phyloP scores from a whole-genome alignment of 2,113 vertebrate genomes.

The Ornithorhynchus anatinus region DNA sequence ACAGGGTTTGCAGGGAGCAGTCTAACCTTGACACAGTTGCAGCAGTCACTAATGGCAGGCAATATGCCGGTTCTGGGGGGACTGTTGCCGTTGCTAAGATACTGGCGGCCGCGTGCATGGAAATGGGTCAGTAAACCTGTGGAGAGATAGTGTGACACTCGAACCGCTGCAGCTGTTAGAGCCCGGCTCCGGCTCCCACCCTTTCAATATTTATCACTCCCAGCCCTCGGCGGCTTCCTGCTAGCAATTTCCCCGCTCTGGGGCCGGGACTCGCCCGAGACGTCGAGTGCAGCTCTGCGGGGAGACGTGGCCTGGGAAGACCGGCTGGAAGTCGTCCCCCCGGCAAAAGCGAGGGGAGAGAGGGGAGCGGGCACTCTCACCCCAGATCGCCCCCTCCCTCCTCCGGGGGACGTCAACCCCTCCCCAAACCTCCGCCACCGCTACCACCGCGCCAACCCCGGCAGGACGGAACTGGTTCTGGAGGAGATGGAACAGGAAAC shows the following conservation, averaged over 20 bases:
- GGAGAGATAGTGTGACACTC: constrained; percentile 94
- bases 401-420: neutral
- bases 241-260: too few relatives aligned
- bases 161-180: constrained; percentile 85
- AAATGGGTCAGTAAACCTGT: constrained; percentile 97
- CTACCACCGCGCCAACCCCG: too few relatives aligned
- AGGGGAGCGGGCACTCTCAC: constrained; percentile 3
- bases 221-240: constrained; percentile 73
- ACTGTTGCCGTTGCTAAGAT: constrained; percentile 99
- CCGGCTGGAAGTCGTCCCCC: too few relatives aligned
- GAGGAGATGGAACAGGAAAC: constrained; percentile 78
- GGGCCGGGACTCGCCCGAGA: too few relatives aligned
- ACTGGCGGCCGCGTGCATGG: constrained; percentile 93
- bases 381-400: constrained; percentile 14
- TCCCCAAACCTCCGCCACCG: too few relatives aligned
- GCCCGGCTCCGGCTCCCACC: constrained; percentile 82
- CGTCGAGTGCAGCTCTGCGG: too few relatives aligned
- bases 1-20: constrained; percentile 72
- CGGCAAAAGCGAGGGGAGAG: neutral
- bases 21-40: constrained; percentile 83
- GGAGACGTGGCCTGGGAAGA: too few relatives aligned
- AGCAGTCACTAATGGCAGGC: constrained; percentile 88
- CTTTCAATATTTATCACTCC: constrained; percentile 85
- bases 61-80: constrained; percentile 95
- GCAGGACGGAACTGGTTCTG: constrained; percentile 71